phyloP scores from a whole-genome alignment of 2,888 invertebrate species.

The Phalera bucephala region DNA sequence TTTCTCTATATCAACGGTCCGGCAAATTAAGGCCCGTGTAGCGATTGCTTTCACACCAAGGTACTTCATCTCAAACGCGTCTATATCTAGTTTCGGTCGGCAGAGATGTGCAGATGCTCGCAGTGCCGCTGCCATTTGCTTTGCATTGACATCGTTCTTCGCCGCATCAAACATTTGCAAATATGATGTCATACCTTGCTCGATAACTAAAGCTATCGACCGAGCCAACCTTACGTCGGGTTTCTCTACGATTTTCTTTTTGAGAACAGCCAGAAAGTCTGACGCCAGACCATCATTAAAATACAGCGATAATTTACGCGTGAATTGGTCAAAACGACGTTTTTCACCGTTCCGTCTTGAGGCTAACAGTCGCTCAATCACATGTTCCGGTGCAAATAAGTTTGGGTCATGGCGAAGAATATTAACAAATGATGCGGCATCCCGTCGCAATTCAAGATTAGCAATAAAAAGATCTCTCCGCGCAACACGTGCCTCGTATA shows the following conservation, averaged over 20 bases:
- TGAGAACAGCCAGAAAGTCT: slow-evolving; percentile 20
- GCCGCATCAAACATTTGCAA: slow-evolving; percentile 19
- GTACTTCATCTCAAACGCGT: slow-evolving; percentile 37
- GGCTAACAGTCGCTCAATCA: slow-evolving; percentile 33
- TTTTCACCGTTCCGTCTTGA: not conserved
- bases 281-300: slow-evolving; percentile 51
- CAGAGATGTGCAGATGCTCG: slow-evolving; percentile 46
- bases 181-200: slow-evolving; percentile 13
- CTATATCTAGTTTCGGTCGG: slow-evolving; percentile 40
- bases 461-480: slow-evolving; percentile 46
- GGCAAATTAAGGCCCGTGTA: slow-evolving; percentile 41
- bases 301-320: slow-evolving; percentile 46
- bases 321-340: slow-evolving; percentile 37
- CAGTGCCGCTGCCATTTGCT: slow-evolving; percentile 35
- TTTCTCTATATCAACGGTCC: slow-evolving; percentile 24
- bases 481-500: slow-evolving; percentile 43
- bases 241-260: slow-evolving; percentile 6
- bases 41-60: slow-evolving; percentile 52
- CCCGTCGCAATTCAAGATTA: slow-evolving; percentile 41
- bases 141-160: slow-evolving; percentile 11
- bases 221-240: slow-evolving; percentile 15
- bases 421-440: slow-evolving; percentile 53
- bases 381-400: slow-evolving; percentile 31
- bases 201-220: slow-evolving; percentile 19
- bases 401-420: slow-evolving; percentile 49